Conservation (phyloP, 2,797 vertebrate species). For the Aplochiton taeniatus region DNA sequence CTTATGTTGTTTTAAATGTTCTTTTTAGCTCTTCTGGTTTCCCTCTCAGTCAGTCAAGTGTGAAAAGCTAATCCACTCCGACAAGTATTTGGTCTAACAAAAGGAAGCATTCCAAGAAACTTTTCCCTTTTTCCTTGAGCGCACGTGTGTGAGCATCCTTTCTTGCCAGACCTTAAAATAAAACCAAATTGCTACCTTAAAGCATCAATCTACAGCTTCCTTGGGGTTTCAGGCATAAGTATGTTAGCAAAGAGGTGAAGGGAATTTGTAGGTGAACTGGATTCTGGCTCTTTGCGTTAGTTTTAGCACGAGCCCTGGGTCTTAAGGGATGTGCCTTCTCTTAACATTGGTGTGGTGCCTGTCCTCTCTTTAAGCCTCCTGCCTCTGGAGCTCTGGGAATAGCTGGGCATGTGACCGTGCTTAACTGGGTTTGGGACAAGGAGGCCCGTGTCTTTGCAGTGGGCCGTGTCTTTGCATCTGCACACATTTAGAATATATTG, state of each 20-base stretch:
- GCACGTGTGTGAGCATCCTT: neutral
- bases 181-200: too few relatives aligned
- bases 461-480: too few relatives aligned
- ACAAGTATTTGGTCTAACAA: constrained; percentile 50
- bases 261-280: too few relatives aligned
- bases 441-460: constrained; percentile 15
- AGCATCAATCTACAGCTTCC: too few relatives aligned
- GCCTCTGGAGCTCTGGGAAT: constrained; percentile 30
- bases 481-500: too few relatives aligned
- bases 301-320: neutral
- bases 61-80: constrained; percentile 35
- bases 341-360: constrained; percentile 26
- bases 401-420: constrained; percentile 25
- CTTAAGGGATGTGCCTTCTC: too few relatives aligned
- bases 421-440: constrained; percentile 18
- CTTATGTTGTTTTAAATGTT: constrained; percentile 46
- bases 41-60: constrained; percentile 35
- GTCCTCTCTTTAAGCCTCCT: constrained; percentile 40
- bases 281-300: too few relatives aligned
- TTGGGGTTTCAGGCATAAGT: too few relatives aligned
- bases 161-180: neutral
- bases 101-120: too few relatives aligned
- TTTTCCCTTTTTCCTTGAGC: constrained; percentile 1
- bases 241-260: too few relatives aligned
- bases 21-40: constrained; percentile 46